A percentile compares a stretch with the other conserved stretches of the same genome.
Evolutionary conservation across 2,113 vertebrate species (phyloP).

Genomic region (Ciconia boyciana): DNA sequence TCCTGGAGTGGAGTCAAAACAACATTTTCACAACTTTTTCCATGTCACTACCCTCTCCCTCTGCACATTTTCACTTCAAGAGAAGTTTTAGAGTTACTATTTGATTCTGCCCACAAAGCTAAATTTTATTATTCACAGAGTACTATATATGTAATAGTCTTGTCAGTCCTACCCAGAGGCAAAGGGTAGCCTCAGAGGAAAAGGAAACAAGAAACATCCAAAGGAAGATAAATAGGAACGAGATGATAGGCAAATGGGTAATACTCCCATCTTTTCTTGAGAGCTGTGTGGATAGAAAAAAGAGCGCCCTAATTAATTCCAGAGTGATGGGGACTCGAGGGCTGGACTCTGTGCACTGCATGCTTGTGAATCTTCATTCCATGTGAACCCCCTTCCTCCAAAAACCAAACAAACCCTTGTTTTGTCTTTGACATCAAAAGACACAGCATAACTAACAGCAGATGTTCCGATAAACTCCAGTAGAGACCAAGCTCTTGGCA

Average conservation of each 20-base stretch:
- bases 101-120: slow-evolving; percentile 27
- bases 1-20: slow-evolving; percentile 1
- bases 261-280: slow-evolving; percentile 4
- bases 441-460: slow-evolving; percentile 19
- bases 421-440: slow-evolving; percentile 51
- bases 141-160: slow-evolving; percentile 13
- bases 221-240: not conserved
- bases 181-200: slow-evolving; percentile 28
- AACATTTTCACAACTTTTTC: slow-evolving; percentile 52
- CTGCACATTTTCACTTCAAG: slow-evolving; percentile 40
- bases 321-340: not conserved
- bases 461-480: slow-evolving; percentile 18
- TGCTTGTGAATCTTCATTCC: slow-evolving; percentile 19
- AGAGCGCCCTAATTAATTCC: slow-evolving; percentile 29
- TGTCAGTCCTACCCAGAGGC: slow-evolving; percentile 28
- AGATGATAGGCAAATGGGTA: slow-evolving; percentile 40
- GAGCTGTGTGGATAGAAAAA: slow-evolving; percentile 6
- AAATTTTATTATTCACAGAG: slow-evolving; percentile 41
- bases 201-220: slow-evolving; percentile 29
- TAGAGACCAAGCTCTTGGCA: not conserved
- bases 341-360: not conserved
- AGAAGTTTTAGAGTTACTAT: slow-evolving; percentile 29
- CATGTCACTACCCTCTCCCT: slow-evolving; percentile 17
- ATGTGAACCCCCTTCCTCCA: slow-evolving; percentile 7
- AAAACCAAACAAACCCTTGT: slow-evolving; percentile 37